Conservation (phyloP, 2,113 vertebrate species). For the Pycnonotus jocosus region DNA sequence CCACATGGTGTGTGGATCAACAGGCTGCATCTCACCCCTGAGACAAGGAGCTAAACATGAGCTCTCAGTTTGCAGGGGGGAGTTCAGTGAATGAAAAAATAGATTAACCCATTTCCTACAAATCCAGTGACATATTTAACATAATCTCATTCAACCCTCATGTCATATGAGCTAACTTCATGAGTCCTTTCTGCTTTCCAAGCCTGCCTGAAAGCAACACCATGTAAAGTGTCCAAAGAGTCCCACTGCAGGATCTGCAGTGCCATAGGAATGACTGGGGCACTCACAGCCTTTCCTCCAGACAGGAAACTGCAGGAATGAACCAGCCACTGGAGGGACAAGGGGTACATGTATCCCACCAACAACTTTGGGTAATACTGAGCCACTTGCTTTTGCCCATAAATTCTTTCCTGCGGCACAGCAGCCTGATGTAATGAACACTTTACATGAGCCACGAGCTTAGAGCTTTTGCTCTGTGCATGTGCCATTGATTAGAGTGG, state of each 20-base stretch:
- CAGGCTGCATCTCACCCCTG: not conserved
- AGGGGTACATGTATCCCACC: not conserved
- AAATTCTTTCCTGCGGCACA: slow-evolving; percentile 24
- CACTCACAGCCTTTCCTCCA: not conserved
- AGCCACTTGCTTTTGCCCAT: not conserved
- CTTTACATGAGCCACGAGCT: slow-evolving; percentile 2
- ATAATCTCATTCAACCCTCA: not conserved
- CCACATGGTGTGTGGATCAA: not conserved
- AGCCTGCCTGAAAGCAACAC: not conserved
- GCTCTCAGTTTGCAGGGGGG: not conserved
- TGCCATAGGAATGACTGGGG: not conserved
- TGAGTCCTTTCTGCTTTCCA: not conserved
- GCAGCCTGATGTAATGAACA: slow-evolving; percentile 42
- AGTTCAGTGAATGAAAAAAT: not conserved
- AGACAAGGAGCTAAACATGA: not conserved
- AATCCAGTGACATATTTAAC: not conserved
- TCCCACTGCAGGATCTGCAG: not conserved
- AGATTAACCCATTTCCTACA: not conserved
- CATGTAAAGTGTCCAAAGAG: not conserved
- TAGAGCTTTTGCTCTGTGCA: slow-evolving; percentile 42
- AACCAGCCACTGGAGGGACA: not conserved
- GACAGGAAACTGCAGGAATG: not conserved
- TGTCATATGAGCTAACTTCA: not conserved
- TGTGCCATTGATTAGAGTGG: slow-evolving; percentile 65
- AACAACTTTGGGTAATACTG: not conserved